Percentiles rank a stretch among this genome's conserved stretches.
phyloP scores from a whole-genome alignment of 2,888 invertebrate species.

The Tridacna crocea region DNA sequence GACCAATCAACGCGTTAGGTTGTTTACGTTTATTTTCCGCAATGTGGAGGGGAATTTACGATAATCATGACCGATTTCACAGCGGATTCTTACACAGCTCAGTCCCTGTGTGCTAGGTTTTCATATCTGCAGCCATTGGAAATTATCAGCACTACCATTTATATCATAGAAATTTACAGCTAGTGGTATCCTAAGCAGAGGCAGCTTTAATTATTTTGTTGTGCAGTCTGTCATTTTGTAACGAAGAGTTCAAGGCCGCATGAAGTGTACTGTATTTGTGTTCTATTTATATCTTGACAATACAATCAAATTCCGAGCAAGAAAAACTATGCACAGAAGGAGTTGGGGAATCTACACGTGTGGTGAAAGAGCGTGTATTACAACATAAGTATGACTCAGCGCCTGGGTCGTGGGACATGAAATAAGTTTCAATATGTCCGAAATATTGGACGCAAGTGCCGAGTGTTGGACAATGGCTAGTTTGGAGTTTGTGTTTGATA shows the following conservation, averaged over 20 bases:
- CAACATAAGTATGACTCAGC: too few relatives aligned
- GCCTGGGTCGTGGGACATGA: too few relatives aligned
- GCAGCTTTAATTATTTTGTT: slow-evolving; percentile 26
- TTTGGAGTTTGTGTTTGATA: too few relatives aligned
- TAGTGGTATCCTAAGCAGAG: too few relatives aligned
- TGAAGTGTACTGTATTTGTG: slow-evolving; percentile 14
- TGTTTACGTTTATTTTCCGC: slow-evolving; percentile 46
- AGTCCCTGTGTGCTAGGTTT: too few relatives aligned
- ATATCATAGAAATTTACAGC: too few relatives aligned
- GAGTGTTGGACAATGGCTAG: too few relatives aligned
- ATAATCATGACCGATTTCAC: neutral
- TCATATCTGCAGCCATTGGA: too few relatives aligned
- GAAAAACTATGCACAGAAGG: neutral
- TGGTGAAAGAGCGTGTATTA: too few relatives aligned
- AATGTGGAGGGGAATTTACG: slow-evolving; percentile 20
- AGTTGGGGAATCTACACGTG: neutral
- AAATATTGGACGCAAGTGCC: too few relatives aligned
- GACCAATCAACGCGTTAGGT: slow-evolving; percentile 45
- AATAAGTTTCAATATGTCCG: too few relatives aligned
- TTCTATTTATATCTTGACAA: neutral
- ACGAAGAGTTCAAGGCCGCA: slow-evolving; percentile 42
- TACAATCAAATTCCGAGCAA: slow-evolving; percentile 8
- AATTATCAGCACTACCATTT: too few relatives aligned
- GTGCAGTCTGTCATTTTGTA: slow-evolving; percentile 42
- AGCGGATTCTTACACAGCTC: neutral